Evolutionary conservation across 2,113 vertebrate genomes (phyloP), one percentile per base, ranked within the genome.

Genomic region (Gasterosteus nipponicus): DNA sequence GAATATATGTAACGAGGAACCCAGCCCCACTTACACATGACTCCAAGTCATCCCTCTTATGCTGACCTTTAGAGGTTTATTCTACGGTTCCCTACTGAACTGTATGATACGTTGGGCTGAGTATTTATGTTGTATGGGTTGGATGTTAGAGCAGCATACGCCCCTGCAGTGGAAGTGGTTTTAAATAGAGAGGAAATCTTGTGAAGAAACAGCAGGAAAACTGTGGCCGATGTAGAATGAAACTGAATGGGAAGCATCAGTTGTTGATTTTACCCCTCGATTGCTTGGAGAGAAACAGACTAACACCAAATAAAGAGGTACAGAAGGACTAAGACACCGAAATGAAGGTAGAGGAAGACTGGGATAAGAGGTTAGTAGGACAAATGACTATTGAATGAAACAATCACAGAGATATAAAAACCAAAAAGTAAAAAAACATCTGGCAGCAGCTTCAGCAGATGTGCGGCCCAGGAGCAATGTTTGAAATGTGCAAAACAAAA

Each of bases 1-100:
- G 64, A 83, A 65, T 68, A 74, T 18, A 57, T 16, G 51, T 79
- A 81, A 80, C 67, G 67, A 65, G 60, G 53, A 46, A 68, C 19
- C 62, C 35, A 47, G 41, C 14, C 80, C 65, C 72, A 33, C 69
- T 56, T 72, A 77, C 51, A 80, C 69, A 73, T 65, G 66, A 64
- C 49, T 75, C 66, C n/a, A 44, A 59, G 47, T 62, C 62, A 73
- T 82, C 73, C 70, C 41, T 76, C 35, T 59, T 54, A 10, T 15
- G 66, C 61, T 74, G 69, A 77, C 79, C 69, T 85, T 78, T 75
- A 66, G 53, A 80, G 63, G 70, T 72, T 81, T 81, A 75, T 63
- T 80, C 77, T 69, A 74, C 47, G 14, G 11, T 59, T 35, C 61
- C 1, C 1, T 0, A 58, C 26, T 46, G 1, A 33, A 33, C 67